Evolutionary conservation across 2,888 invertebrate genomes (phyloP).

Genomic region (Monopis laevigella): DNA sequence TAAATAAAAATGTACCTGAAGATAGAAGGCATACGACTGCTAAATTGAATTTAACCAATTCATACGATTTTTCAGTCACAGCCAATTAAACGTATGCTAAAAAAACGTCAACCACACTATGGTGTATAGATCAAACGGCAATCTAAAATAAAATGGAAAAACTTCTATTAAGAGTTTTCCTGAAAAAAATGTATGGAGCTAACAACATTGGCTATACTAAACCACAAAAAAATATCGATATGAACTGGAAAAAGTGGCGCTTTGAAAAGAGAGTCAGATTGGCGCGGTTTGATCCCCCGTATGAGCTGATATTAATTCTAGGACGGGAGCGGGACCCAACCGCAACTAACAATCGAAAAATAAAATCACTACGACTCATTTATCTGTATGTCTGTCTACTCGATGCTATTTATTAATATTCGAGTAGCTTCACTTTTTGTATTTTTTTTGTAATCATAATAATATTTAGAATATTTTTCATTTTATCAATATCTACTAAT

Average conservation of each 20-base stretch:
- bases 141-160: not conserved
- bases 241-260: conserved; percentile 27
- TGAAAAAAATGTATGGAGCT: not conserved
- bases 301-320: conserved; percentile 54
- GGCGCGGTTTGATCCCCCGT: conserved; percentile 43
- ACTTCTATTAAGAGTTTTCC: not conserved
- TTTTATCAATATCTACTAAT: too few relatives aligned
- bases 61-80: too few relatives aligned
- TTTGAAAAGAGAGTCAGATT: conserved; percentile 55
- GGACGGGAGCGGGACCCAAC: conserved; percentile 41
- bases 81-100: too few relatives aligned
- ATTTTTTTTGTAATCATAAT: too few relatives aligned
- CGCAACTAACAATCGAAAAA: conserved; percentile 58
- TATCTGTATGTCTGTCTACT: conserved; percentile 17
- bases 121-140: not conserved
- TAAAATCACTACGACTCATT: conserved; percentile 64
- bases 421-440: conserved; percentile 8
- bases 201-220: too few relatives aligned
- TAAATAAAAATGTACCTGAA: too few relatives aligned
- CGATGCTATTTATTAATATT: not conserved
- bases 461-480: conserved; percentile 16
- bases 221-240: conserved; percentile 29
- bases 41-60: too few relatives aligned
- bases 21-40: too few relatives aligned
- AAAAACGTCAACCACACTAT: too few relatives aligned